Conservation (phyloP, 2,888 invertebrate species). For the Drosophila aldrichi region DNA sequence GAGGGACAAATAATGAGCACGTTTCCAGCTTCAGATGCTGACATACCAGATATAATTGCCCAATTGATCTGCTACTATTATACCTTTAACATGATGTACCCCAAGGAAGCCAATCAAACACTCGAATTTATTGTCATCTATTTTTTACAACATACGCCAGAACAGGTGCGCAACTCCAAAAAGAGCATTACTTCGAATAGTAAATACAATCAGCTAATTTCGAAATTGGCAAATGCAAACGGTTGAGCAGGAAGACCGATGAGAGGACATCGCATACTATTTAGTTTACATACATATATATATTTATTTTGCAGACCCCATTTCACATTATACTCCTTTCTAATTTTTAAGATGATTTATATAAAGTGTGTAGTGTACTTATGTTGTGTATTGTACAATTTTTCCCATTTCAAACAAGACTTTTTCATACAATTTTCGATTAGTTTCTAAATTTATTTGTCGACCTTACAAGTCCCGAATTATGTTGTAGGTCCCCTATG, state of each 20-base stretch:
- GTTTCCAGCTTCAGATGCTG: conserved; percentile 60
- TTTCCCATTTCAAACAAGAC: conserved; percentile 57
- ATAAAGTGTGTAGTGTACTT: conserved; percentile 75
- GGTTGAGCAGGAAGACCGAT: conserved; percentile 44
- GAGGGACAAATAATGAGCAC: conserved; percentile 73
- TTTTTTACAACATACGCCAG: conserved; percentile 69
- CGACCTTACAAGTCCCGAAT: background rate
- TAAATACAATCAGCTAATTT: conserved; percentile 71
- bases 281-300: conserved; percentile 65
- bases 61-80: conserved; percentile 77
- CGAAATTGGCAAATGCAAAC: conserved; percentile 73
- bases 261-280: conserved; percentile 47
- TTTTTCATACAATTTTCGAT: background rate
- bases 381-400: conserved; percentile 74
- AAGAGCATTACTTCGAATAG: conserved; percentile 62
- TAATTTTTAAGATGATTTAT: conserved; percentile 74
- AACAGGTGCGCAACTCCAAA: conserved; percentile 67
- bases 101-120: conserved; percentile 80
- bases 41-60: conserved; percentile 70
- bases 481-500: conserved; percentile 31
- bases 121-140: conserved; percentile 78
- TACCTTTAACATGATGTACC: conserved; percentile 79
- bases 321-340: conserved; percentile 67
- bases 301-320: conserved; percentile 70
- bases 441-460: conserved; percentile 13